Percentiles rank a stretch among this genome's conserved stretches.
Evolutionary conservation across 2,797 vertebrate species (phyloP).

Genomic region (Prionace glauca): DNA sequence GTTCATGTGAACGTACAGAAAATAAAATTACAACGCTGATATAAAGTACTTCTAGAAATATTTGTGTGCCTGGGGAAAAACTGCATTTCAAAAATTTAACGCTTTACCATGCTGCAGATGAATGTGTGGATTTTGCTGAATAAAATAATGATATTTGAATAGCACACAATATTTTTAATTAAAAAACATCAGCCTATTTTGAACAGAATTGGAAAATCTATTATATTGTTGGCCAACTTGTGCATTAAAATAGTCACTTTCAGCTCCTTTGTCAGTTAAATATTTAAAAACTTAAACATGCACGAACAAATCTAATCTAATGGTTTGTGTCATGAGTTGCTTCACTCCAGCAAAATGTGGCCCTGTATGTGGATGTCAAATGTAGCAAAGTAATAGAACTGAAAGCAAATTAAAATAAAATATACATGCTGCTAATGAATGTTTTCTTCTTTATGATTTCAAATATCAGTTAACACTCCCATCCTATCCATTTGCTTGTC

Average conservation of each 20-base stretch:
- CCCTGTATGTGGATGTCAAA: neutral
- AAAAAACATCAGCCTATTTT: neutral
- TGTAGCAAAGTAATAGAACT: neutral
- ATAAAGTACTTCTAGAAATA: no score
- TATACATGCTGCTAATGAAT: neutral
- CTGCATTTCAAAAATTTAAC: neutral
- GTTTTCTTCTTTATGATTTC: neutral
- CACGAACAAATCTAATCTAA: neutral
- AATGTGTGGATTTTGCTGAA: no score
- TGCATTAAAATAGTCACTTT: neutral
- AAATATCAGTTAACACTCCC: neutral
- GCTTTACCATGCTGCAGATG: neutral
- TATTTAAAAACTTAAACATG: neutral
- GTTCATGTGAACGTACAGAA: neutral
- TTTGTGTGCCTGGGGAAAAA: neutral
- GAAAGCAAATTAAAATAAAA: neutral
- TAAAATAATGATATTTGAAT: no score
- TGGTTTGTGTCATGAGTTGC: neutral
- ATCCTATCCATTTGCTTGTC: neutral
- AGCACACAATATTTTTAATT: no score
- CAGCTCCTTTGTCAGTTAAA: neutral
- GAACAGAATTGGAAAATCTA: neutral
- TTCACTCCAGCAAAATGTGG: neutral
- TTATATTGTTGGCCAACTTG: no score
- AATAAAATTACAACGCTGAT: neutral